These are phyloP conservation scores for Phrynosoma platyrhinos DNA, from an alignment of 2,113 vertebrate genomes.

Conservation along the genomic window DNA sequence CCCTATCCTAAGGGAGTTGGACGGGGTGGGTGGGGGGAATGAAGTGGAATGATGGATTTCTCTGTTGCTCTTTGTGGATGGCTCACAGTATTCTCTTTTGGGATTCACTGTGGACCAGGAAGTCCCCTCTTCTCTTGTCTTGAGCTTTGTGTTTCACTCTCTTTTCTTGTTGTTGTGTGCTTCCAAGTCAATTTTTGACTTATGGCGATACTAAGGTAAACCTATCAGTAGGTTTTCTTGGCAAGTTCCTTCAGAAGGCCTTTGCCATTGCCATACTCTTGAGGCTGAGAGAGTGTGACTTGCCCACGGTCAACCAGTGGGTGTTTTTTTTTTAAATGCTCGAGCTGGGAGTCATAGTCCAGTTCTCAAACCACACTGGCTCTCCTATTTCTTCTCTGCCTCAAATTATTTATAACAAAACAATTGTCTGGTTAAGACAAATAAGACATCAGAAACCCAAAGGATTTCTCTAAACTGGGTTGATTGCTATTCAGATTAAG, in stretches of 20 bases:
- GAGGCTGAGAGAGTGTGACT: no score
- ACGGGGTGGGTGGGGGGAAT: background rate
- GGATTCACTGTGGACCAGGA: background rate
- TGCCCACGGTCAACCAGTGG: no score
- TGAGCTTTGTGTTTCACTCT: background rate
- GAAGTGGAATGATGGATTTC: background rate
- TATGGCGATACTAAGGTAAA: no score
- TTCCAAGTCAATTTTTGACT: no score
- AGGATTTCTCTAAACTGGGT: background rate
- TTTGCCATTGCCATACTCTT: no score
- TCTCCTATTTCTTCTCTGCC: background rate
- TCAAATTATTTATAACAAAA: background rate
- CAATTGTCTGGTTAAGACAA: background rate
- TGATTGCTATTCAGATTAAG: background rate
- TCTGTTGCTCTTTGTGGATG: background rate
- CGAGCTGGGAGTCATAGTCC: no score
- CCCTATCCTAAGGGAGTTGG: background rate
- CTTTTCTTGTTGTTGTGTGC: no score
- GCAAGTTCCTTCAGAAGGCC: no score
- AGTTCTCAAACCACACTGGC: no score
- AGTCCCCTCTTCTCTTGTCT: background rate
- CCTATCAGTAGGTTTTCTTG: no score
- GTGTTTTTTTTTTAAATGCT: no score
- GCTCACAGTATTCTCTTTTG: background rate
- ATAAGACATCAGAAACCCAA: background rate